Evolutionary conservation across 2,888 invertebrate genomes (phyloP).

Genomic region (Morpho achilles): DNA sequence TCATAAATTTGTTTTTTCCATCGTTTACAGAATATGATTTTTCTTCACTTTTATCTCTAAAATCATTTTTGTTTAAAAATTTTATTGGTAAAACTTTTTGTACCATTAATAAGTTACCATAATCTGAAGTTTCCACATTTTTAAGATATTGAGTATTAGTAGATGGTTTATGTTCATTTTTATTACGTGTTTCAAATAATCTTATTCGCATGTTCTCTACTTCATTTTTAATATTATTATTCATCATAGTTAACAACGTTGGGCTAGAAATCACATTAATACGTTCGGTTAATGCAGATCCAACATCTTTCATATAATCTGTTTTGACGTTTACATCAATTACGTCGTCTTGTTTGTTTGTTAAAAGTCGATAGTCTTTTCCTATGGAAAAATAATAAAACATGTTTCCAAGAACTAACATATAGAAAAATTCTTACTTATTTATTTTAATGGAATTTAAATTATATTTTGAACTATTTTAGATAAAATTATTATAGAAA

Average conservation of each 20-base stretch:
- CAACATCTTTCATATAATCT: background rate
- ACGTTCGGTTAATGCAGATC: background rate
- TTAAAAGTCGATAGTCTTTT: background rate
- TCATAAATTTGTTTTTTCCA: too few relatives aligned
- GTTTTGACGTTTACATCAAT: conserved; percentile 10
- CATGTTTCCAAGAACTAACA: too few relatives aligned
- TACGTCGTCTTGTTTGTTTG: conserved; percentile 8
- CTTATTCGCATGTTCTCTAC: conserved; percentile 23
- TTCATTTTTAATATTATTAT: conserved; percentile 24
- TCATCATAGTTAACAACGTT: conserved; percentile 2
- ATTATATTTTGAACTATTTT: too few relatives aligned
- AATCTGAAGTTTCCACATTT: too few relatives aligned
- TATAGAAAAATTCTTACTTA: too few relatives aligned
- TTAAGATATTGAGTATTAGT: too few relatives aligned
- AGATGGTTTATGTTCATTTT: too few relatives aligned
- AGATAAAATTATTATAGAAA: too few relatives aligned
- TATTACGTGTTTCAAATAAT: conserved; percentile 5
- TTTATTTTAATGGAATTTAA: too few relatives aligned
- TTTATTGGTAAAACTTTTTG: too few relatives aligned
- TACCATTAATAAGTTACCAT: too few relatives aligned
- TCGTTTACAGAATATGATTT: conserved; percentile 1
- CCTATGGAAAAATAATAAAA: background rate
- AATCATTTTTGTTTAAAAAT: background rate
- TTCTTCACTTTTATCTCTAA: background rate
- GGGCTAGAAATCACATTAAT: conserved; percentile 2